Percentiles rank a stretch among this genome's conserved stretches.
Conservation (phyloP, 2,888 invertebrate species). For the Ormyrus rosae region DNA sequence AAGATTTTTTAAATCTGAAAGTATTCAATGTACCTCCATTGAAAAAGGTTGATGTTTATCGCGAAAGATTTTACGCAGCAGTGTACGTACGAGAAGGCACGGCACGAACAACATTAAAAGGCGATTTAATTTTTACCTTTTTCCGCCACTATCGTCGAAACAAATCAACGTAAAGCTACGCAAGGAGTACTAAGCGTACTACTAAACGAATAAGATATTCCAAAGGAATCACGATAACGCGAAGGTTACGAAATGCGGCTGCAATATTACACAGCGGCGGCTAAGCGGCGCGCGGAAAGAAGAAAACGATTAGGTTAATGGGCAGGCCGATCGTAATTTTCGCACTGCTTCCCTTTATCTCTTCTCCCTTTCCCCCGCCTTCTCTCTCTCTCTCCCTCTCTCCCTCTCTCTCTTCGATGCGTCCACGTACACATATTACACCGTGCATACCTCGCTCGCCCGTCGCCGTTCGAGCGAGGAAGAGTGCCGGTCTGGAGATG, state of each 20-base stretch:
- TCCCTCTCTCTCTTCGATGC: constrained; percentile 7
- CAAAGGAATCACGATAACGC: constrained; percentile 33
- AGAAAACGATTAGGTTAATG: constrained; percentile 61
- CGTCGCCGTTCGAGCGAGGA: background rate
- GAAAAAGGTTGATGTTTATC: too few species aligned
- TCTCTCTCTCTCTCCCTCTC: constrained; percentile 10
- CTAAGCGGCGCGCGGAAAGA: constrained; percentile 53
- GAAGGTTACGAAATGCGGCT: constrained; percentile 10
- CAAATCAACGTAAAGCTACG: background rate
- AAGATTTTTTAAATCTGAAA: too few species aligned
- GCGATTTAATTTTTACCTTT: too few species aligned
- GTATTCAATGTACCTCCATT: too few species aligned
- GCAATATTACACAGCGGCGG: constrained; percentile 26
- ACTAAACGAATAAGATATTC: constrained; percentile 10
- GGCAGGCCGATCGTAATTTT: constrained; percentile 43
- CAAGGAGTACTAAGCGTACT: background rate
- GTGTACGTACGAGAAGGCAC: too few species aligned
- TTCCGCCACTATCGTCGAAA: too few species aligned
- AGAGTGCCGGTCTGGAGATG: background rate
- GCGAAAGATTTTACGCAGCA: too few species aligned
- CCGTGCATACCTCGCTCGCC: background rate
- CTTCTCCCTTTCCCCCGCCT: constrained; percentile 27
- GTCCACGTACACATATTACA: background rate
- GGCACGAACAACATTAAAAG: too few species aligned
- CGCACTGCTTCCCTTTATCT: constrained; percentile 39